These are phyloP conservation scores for Balanococcus diminutus DNA, from an alignment of 2,888 invertebrate species.

Conservation along the genomic window DNA sequence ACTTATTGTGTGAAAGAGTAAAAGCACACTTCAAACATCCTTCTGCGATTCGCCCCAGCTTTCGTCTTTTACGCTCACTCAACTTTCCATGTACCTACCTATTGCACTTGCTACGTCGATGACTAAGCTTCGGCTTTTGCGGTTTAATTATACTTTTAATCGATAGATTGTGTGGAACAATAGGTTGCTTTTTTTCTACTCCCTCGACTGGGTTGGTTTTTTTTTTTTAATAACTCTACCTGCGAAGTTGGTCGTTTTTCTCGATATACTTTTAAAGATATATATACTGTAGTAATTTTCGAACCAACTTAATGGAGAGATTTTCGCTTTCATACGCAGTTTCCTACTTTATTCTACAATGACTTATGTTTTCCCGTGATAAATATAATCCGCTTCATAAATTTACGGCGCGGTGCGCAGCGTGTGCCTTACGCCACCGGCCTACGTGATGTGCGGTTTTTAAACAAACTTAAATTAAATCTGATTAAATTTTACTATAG, in stretches of 20 bases:
- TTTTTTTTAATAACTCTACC: background rate
- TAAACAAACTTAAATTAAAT: slow-evolving; percentile 46
- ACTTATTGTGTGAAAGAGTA: slow-evolving; percentile 19
- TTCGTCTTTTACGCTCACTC: background rate
- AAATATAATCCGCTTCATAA: slow-evolving; percentile 35
- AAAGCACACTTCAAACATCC: slow-evolving; percentile 9
- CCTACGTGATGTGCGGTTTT: slow-evolving; percentile 42
- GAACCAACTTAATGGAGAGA: background rate
- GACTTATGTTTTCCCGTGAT: slow-evolving; percentile 40
- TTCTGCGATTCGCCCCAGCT: background rate
- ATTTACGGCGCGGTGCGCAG: background rate
- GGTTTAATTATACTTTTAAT: slow-evolving; percentile 47
- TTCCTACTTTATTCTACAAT: slow-evolving; percentile 7
- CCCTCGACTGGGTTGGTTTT: too few relatives aligned
- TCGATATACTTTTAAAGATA: background rate
- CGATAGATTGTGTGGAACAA: background rate
- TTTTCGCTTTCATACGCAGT: slow-evolving; percentile 29
- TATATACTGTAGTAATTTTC: background rate
- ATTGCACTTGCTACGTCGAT: background rate
- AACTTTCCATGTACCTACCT: slow-evolving; percentile 5
- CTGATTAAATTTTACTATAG: slow-evolving; percentile 27
- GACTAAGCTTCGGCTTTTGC: background rate
- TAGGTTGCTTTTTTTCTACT: background rate
- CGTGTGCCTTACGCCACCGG: background rate
- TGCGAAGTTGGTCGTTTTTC: background rate